These are phyloP conservation scores for Alloscopus bannaensis DNA, from an alignment of 2,888 invertebrate genomes.

Conservation along the genomic window DNA sequence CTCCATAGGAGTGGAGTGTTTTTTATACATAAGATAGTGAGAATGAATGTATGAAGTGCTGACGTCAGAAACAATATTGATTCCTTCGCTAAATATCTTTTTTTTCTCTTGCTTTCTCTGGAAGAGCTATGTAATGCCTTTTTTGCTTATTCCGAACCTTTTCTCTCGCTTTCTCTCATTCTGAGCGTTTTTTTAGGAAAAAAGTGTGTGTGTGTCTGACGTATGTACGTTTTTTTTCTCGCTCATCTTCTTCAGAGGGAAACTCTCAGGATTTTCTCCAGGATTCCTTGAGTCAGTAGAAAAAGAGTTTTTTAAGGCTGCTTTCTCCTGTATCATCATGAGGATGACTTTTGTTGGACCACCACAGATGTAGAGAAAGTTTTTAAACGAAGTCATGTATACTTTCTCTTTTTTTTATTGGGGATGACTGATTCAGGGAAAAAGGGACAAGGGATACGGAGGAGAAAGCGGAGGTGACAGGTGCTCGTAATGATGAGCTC, in stretches of 20 bases:
- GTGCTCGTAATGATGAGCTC: slow-evolving; percentile 24
- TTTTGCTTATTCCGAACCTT: slow-evolving; percentile 31
- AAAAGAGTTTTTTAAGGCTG: too few species aligned
- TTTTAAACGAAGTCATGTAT: too few species aligned
- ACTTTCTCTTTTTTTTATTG: too few species aligned
- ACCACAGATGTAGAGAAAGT: too few species aligned
- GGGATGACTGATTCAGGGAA: too few species aligned
- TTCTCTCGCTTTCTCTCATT: slow-evolving; percentile 17
- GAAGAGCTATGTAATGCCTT: background rate
- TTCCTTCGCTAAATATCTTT: slow-evolving; percentile 54
- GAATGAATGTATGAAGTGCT: slow-evolving; percentile 66
- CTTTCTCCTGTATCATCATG: too few species aligned
- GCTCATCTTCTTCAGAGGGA: background rate
- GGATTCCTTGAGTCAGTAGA: too few species aligned
- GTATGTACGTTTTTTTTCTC: background rate
- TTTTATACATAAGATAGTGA: slow-evolving; percentile 12
- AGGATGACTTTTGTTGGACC: too few species aligned
- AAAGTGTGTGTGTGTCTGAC: background rate
- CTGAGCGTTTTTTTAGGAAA: background rate
- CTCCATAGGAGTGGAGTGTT: background rate
- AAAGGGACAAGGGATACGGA: too few species aligned
- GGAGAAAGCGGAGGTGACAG: slow-evolving; percentile 29
- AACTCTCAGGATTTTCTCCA: background rate
- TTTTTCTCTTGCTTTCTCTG: slow-evolving; percentile 40
- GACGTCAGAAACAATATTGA: slow-evolving; percentile 72